A percentile compares a stretch with the other conserved stretches of the same genome.
phyloP scores from a whole-genome alignment of 2,888 invertebrate species.

The Nomada fucata region DNA sequence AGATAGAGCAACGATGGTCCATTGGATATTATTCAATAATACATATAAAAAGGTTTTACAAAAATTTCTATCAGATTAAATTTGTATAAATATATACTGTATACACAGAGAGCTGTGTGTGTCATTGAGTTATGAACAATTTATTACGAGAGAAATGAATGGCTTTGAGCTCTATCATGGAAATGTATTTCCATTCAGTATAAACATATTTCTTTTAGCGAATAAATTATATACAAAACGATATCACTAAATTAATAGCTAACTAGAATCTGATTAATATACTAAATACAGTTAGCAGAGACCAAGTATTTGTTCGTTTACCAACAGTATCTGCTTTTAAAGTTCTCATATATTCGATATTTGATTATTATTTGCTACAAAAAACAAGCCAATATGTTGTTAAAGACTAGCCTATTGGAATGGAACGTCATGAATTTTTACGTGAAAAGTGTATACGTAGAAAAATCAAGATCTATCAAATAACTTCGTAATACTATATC shows the following conservation, averaged over 20 bases:
- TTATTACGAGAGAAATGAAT: constrained; percentile 47
- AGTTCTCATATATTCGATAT: background rate
- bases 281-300: constrained; percentile 68
- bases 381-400: constrained; percentile 29
- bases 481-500: constrained; percentile 42
- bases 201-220: constrained; percentile 58
- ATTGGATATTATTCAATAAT: constrained; percentile 48
- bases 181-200: constrained; percentile 55
- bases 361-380: constrained; percentile 16
- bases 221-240: constrained; percentile 74
- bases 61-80: constrained; percentile 55
- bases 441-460: constrained; percentile 12
- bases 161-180: constrained; percentile 56
- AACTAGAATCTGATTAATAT: constrained; percentile 68
- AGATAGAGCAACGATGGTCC: constrained; percentile 44
- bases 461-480: constrained; percentile 33
- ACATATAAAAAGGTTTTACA: constrained; percentile 56
- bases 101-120: constrained; percentile 57
- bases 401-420: constrained; percentile 14
- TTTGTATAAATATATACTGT: constrained; percentile 60
- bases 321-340: constrained; percentile 44
- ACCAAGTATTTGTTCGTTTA: constrained; percentile 54
- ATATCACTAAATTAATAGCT: constrained; percentile 71
- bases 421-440: constrained; percentile 31
- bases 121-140: constrained; percentile 48